These are phyloP conservation scores for Lynx canadensis DNA, from an alignment of 2,113 vertebrate genomes.

Conservation along the genomic window DNA sequence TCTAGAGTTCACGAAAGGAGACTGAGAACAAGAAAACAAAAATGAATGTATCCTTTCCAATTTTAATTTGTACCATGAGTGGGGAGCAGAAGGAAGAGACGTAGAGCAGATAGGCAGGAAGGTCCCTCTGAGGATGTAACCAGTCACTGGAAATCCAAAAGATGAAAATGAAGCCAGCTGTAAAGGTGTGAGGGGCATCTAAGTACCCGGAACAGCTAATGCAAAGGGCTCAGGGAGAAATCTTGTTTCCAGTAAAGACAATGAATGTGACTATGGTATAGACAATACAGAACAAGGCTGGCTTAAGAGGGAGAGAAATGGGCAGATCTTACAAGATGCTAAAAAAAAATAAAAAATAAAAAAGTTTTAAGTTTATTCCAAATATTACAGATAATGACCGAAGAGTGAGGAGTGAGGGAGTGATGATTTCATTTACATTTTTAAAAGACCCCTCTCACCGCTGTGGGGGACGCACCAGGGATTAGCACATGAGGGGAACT, in stretches of 20 bases:
- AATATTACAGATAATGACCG: neutral
- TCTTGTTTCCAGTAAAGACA: neutral
- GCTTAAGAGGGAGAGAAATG: neutral
- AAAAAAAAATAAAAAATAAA: neutral
- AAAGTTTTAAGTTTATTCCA: neutral
- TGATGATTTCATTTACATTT: neutral
- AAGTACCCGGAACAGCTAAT: neutral
- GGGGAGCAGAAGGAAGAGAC: neutral
- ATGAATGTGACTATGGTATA: rapidly evolving
- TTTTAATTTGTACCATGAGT: neutral
- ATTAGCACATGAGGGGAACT: neutral
- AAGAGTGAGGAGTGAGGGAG: neutral
- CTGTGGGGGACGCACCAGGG: neutral
- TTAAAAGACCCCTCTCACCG: neutral
- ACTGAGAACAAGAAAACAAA: neutral
- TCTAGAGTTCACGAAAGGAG: neutral
- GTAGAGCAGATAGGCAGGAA: neutral
- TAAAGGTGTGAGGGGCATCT: neutral
- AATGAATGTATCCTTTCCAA: neutral
- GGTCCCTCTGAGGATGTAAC: neutral
- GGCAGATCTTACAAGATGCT: neutral
- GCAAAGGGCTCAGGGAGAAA: neutral
- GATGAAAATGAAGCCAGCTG: neutral
- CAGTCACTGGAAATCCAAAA: neutral
- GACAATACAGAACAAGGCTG: neutral